These are phyloP conservation scores for Troilus luridus DNA, from an alignment of 2,888 invertebrate genomes.

Conservation along the genomic window DNA sequence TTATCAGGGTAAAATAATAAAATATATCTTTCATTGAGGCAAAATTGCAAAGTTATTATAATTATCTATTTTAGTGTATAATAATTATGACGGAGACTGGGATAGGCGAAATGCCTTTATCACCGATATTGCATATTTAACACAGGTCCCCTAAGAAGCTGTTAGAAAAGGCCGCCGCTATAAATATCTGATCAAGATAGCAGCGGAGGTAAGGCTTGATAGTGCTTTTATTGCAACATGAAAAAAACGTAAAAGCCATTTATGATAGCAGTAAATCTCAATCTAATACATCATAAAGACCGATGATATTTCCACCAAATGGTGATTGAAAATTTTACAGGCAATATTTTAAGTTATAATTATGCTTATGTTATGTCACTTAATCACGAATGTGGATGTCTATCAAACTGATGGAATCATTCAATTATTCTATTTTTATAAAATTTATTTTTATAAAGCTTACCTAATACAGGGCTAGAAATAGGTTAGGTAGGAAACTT, in stretches of 20 bases:
- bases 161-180: neutral
- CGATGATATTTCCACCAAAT: neutral
- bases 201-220: neutral
- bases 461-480: no score
- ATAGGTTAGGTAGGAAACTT: no score
- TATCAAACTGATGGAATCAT: neutral
- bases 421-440: no score
- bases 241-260: conserved; percentile 2
- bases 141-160: neutral
- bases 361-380: neutral
- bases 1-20: neutral
- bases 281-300: conserved; percentile 2
- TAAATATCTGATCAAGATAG: neutral
- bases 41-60: neutral
- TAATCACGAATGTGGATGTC: neutral
- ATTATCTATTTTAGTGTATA: neutral
- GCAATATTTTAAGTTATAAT: neutral
- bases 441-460: no score
- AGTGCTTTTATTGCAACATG: conserved; percentile 22
- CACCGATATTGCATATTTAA: neutral
- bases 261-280: conserved; percentile 22
- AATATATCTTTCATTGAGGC: neutral
- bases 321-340: conserved; percentile 1
- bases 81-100: neutral
- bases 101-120: neutral